A percentile compares a stretch with the other conserved stretches of the same genome.
These are phyloP conservation scores for Morone saxatilis DNA, from an alignment of 2,113 vertebrate species.

Conservation along the genomic window DNA sequence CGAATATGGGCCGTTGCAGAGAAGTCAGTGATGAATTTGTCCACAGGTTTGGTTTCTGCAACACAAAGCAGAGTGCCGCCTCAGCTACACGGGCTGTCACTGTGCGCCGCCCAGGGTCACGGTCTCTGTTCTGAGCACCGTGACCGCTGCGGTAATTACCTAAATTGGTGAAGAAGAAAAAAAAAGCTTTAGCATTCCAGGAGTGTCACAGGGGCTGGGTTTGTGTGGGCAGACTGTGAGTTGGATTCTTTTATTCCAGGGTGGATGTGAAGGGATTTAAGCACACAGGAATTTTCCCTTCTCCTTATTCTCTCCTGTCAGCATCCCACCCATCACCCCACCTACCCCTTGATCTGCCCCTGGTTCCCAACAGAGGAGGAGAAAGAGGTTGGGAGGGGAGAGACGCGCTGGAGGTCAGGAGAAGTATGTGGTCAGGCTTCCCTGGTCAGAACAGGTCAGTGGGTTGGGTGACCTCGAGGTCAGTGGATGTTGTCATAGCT, in stretches of 20 bases:
- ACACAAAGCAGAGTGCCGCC: constrained; percentile 68
- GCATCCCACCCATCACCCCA: constrained; percentile 72
- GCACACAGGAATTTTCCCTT: constrained; percentile 71
- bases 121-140: constrained; percentile 76
- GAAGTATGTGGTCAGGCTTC: constrained; percentile 66
- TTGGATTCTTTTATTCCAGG: constrained; percentile 74
- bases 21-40: constrained; percentile 80
- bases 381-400: constrained; percentile 64
- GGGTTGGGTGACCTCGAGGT: constrained; percentile 48
- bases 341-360: constrained; percentile 74
- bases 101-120: constrained; percentile 75
- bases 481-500: constrained; percentile 37
- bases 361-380: constrained; percentile 60
- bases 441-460: constrained; percentile 60
- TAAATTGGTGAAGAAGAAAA: constrained; percentile 71
- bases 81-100: constrained; percentile 70
- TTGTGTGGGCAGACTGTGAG: constrained; percentile 75
- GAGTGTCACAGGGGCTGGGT: constrained; percentile 74
- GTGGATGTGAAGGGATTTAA: constrained; percentile 77
- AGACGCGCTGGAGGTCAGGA: constrained; percentile 66
- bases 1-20: constrained; percentile 59
- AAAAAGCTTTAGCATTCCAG: constrained; percentile 74
- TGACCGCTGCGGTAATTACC: constrained; percentile 80
- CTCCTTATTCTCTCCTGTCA: constrained; percentile 72
- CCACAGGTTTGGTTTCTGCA: constrained; percentile 69